Conservation (phyloP, 1,140 invertebrate genomes). For the Ephestia elutella region DNA sequence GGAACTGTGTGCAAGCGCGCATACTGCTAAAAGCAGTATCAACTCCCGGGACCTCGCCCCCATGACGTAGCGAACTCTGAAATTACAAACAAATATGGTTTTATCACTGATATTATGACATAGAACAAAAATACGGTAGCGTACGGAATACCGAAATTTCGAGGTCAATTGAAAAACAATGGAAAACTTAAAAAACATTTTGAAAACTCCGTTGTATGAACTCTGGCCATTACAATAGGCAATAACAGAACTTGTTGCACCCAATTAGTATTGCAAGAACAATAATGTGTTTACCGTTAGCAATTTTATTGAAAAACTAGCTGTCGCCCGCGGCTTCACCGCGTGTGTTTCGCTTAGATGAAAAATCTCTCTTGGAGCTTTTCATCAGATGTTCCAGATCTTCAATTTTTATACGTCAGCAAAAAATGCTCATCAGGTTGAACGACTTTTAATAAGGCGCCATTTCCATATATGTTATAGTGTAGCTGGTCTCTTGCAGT, state of each 20-base stretch:
- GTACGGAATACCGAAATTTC: background rate
- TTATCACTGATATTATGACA: background rate
- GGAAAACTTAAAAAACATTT: background rate
- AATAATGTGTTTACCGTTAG: background rate
- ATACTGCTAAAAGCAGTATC: constrained; percentile 65
- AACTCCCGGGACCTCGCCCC: constrained; percentile 67
- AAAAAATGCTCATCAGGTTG: too few species aligned
- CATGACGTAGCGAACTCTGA: constrained; percentile 70
- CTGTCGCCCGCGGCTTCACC: too few species aligned
- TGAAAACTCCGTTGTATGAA: background rate
- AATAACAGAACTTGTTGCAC: background rate
- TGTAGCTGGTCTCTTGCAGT: too few species aligned
- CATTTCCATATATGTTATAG: too few species aligned
- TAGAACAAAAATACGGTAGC: background rate
- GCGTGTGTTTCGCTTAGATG: too few species aligned
- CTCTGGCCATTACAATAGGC: background rate
- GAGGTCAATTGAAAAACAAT: background rate
- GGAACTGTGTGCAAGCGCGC: constrained; percentile 46
- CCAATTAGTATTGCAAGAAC: background rate
- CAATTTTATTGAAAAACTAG: background rate
- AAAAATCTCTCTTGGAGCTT: too few species aligned
- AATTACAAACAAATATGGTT: constrained; percentile 35
- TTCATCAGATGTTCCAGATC: too few species aligned
- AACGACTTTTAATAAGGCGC: too few species aligned
- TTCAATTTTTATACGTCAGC: too few species aligned